Evolutionary conservation across 2,113 vertebrate genomes (phyloP).

Genomic region (Sciurus niger): DNA sequence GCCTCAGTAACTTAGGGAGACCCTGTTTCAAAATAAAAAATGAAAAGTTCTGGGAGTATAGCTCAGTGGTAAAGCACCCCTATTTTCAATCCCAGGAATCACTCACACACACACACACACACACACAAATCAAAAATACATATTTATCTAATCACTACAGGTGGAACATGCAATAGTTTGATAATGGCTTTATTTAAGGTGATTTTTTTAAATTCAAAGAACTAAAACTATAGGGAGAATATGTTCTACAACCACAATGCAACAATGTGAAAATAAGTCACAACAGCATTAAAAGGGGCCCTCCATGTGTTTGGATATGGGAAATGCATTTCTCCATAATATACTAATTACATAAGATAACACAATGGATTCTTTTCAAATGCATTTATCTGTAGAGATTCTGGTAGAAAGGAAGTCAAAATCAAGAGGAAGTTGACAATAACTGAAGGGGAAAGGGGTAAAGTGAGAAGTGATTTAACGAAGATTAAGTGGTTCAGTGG

Average conservation of each 20-base stretch:
- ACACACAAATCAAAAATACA: neutral
- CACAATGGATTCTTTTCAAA: neutral
- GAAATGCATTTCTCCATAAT: neutral
- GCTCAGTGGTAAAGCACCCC: too few relatives aligned
- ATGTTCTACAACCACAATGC: neutral
- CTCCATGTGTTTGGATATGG: neutral
- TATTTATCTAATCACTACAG: neutral
- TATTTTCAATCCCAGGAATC: too few relatives aligned
- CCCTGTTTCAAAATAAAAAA: too few relatives aligned
- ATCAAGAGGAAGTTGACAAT: neutral
- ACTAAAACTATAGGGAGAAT: neutral
- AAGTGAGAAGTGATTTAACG: neutral
- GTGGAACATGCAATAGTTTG: neutral
- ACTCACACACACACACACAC: neutral
- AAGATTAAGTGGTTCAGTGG: too few relatives aligned
- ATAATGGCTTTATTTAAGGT: neutral
- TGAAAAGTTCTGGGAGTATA: too few relatives aligned
- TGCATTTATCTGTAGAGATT: neutral
- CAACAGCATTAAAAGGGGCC: neutral
- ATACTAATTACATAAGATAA: neutral
- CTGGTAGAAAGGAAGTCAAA: neutral
- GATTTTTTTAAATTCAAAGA: neutral
- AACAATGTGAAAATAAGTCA: neutral
- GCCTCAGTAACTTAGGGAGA: too few relatives aligned
- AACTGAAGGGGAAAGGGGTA: neutral